These are phyloP conservation scores for Pionites leucogaster DNA, from an alignment of 2,113 vertebrate species.

Conservation along the genomic window DNA sequence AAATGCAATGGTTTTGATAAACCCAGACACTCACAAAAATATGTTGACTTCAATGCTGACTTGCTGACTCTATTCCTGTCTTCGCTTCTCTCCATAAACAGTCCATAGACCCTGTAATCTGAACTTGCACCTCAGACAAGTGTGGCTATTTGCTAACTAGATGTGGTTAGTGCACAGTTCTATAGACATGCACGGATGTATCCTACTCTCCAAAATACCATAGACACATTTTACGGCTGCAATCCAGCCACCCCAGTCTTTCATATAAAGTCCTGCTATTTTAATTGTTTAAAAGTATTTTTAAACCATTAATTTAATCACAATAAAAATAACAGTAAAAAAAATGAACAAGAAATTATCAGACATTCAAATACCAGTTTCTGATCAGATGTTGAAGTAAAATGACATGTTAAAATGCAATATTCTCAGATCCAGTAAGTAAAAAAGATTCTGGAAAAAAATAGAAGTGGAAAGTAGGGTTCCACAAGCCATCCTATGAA, in stretches of 20 bases:
- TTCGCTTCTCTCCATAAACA: not conserved
- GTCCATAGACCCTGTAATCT: not conserved
- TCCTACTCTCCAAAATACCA: not conserved
- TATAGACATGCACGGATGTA: not conserved
- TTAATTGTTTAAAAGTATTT: not conserved
- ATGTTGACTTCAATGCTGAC: not conserved
- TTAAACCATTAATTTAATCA: not conserved
- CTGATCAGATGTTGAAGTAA: not conserved
- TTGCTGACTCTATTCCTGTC: not conserved
- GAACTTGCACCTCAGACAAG: not conserved
- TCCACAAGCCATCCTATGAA: not conserved
- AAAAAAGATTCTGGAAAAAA: not conserved
- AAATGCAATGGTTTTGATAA: not conserved
- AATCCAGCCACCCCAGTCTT: not conserved
- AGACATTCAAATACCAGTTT: not conserved
- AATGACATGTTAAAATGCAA: not conserved
- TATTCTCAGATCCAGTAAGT: not conserved
- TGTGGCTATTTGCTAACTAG: not conserved
- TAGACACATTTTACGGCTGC: not conserved
- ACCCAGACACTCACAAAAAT: not conserved
- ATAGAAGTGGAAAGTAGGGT: not conserved
- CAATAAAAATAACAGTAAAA: not conserved
- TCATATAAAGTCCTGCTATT: not conserved
- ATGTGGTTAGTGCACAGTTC: not conserved
- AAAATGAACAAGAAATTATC: not conserved